These are phyloP conservation scores for Neopipo cinnamomea DNA, from an alignment of 2,113 vertebrate species.

Conservation along the genomic window DNA sequence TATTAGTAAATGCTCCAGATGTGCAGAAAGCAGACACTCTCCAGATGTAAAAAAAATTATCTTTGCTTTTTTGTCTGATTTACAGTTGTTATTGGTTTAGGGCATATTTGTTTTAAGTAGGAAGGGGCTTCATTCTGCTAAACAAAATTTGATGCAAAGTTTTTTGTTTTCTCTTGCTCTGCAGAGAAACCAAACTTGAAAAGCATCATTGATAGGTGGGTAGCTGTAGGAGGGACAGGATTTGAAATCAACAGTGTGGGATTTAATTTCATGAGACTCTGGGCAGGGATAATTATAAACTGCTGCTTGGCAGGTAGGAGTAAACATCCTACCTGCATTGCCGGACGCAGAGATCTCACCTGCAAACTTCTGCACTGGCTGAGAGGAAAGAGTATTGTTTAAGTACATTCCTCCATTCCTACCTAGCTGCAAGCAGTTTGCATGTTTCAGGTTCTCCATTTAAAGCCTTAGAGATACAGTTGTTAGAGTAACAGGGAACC, in stretches of 20 bases:
- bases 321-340: background rate
- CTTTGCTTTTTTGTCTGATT: background rate
- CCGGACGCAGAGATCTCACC: background rate
- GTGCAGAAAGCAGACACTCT: background rate
- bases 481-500: background rate
- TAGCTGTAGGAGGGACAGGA: background rate
- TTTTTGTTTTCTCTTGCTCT: background rate
- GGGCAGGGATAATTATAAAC: constrained; percentile 44
- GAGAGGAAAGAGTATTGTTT: background rate
- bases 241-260: background rate
- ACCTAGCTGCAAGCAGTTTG: background rate
- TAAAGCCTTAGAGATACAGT: background rate
- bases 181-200: background rate
- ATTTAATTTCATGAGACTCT: background rate
- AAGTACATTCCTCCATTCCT: background rate
- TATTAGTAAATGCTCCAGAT: background rate
- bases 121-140: background rate
- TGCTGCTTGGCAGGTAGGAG: background rate
- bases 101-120: background rate
- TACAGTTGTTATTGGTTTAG: background rate
- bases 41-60: background rate
- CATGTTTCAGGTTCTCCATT: background rate
- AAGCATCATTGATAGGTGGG: background rate
- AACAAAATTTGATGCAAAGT: background rate
- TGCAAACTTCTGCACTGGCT: background rate